Evolutionary conservation across 2,888 invertebrate genomes (phyloP).

Genomic region (Hofmannophila pseudospretella): DNA sequence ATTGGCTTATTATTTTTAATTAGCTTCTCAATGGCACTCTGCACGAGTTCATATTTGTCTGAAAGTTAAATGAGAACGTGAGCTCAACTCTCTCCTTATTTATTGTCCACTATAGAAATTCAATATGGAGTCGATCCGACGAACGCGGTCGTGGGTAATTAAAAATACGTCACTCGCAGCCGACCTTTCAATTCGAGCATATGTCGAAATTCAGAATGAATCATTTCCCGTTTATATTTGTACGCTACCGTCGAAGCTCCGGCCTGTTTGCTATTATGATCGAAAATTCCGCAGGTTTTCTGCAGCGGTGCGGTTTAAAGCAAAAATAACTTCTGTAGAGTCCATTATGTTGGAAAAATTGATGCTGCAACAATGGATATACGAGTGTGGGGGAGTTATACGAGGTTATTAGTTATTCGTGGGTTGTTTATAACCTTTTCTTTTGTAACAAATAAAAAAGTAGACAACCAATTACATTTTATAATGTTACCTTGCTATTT

Average conservation of each 20-base stretch:
- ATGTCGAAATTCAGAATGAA: constrained; percentile 73
- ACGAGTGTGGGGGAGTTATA: constrained; percentile 14
- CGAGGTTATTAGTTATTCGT: neutral
- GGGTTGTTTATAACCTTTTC: neutral
- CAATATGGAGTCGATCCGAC: constrained; percentile 55
- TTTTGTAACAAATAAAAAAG: neutral
- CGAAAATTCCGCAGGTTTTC: constrained; percentile 19
- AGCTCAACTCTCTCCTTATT: constrained; percentile 10
- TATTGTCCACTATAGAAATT: constrained; percentile 68
- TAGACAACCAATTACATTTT: no score
- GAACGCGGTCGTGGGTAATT: constrained; percentile 69
- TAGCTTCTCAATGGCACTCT: constrained; percentile 1
- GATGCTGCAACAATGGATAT: constrained; percentile 15
- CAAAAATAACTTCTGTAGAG: constrained; percentile 8
- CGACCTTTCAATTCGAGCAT: constrained; percentile 71
- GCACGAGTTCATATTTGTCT: neutral
- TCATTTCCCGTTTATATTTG: constrained; percentile 69
- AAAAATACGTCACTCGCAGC: constrained; percentile 76
- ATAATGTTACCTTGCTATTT: no score
- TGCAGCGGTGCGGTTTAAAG: constrained; percentile 9
- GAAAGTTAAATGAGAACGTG: constrained; percentile 11
- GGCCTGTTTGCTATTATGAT: constrained; percentile 33
- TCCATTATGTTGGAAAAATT: constrained; percentile 11
- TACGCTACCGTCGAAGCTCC: constrained; percentile 34
- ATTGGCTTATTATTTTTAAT: no score